Percentiles rank a stretch among this genome's conserved stretches.
These are phyloP conservation scores for Neodontobutis hainanensis DNA, from an alignment of 2,113 vertebrate genomes.

Conservation along the genomic window DNA sequence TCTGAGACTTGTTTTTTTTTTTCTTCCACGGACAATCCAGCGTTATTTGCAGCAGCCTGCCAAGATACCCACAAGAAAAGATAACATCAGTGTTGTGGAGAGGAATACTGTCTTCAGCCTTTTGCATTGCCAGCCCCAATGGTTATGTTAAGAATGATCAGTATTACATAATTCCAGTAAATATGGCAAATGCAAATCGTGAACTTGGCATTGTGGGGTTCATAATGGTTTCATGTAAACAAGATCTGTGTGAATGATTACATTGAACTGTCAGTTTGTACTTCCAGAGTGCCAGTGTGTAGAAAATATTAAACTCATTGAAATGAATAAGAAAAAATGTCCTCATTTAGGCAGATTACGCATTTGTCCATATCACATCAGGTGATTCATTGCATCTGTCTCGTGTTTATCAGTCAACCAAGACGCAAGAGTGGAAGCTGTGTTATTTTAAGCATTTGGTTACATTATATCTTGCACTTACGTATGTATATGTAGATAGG, in stretches of 20 bases:
- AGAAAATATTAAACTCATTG: conserved; percentile 12
- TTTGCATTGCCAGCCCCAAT: conserved; percentile 2
- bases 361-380: conserved; percentile 44
- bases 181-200: conserved; percentile 13
- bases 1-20: conserved; percentile 40
- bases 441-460: conserved; percentile 24
- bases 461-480: conserved; percentile 1
- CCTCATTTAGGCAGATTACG: conserved; percentile 20
- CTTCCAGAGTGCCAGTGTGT: conserved; percentile 21
- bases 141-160: conserved; percentile 28
- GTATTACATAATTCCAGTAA: conserved; percentile 37
- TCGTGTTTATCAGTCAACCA: conserved; percentile 21
- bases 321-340: conserved; percentile 19
- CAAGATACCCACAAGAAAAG: conserved; percentile 44
- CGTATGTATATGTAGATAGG: neutral
- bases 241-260: conserved; percentile 41
- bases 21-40: conserved; percentile 41
- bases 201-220: conserved; percentile 19
- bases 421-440: neutral
- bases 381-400: conserved; percentile 34
- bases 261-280: conserved; percentile 23
- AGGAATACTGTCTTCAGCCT: neutral
- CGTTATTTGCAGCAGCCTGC: conserved; percentile 51
- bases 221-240: conserved; percentile 33
- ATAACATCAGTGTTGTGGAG: conserved; percentile 40